A percentile compares a stretch with the other conserved stretches of the same genome.
phyloP scores from a whole-genome alignment of 2,797 vertebrate genomes.

The Paramormyrops hopkinsi region DNA sequence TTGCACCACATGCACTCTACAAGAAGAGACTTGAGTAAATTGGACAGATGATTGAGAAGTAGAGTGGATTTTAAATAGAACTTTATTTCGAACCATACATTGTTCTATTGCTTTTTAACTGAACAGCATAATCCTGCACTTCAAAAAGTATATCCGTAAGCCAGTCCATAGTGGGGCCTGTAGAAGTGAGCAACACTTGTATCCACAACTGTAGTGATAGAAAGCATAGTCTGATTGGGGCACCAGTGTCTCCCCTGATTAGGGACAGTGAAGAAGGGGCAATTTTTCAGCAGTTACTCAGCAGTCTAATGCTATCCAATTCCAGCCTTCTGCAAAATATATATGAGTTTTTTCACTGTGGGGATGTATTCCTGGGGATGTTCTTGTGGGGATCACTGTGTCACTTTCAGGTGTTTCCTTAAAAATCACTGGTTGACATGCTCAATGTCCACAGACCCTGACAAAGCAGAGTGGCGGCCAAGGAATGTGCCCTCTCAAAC shows the following conservation, averaged over 20 bases:
- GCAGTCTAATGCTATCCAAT: background rate
- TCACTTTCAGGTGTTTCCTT: background rate
- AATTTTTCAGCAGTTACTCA: background rate
- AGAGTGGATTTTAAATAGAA: conserved; percentile 13
- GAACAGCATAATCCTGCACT: background rate
- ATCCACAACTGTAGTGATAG: background rate
- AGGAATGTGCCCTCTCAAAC: background rate
- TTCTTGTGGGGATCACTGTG: background rate
- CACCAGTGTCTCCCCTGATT: background rate
- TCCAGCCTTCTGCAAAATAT: background rate
- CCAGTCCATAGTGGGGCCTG: background rate
- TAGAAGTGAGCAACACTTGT: background rate
- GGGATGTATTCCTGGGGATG: background rate
- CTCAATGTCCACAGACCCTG: background rate
- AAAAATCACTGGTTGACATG: background rate
- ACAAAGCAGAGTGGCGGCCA: background rate
- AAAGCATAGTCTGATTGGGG: background rate
- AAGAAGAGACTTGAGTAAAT: background rate
- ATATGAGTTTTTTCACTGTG: background rate
- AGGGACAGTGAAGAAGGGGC: background rate
- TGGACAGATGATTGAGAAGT: background rate
- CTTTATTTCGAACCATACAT: conserved; percentile 19
- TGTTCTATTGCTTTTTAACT: conserved; percentile 14
- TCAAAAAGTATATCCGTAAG: background rate
- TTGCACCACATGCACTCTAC: background rate